A percentile compares a stretch with the other conserved stretches of the same genome.
phyloP scores from a whole-genome alignment of 1,140 invertebrate species.

The Atta texana region DNA sequence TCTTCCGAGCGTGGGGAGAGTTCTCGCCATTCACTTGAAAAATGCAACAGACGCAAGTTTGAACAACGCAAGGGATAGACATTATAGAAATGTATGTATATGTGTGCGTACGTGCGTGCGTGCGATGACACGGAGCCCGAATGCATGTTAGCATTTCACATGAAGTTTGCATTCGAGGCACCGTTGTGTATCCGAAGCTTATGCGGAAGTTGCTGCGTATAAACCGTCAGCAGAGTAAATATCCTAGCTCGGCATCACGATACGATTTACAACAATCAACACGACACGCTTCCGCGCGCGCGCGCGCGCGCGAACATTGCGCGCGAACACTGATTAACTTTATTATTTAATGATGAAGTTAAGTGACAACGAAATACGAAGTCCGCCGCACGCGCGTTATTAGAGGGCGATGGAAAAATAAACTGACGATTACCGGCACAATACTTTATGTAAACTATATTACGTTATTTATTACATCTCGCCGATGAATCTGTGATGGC shows the following conservation, averaged over 20 bases:
- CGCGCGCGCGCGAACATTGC: background rate
- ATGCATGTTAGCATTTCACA: constrained; percentile 39
- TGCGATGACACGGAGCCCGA: constrained; percentile 26
- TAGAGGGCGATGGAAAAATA: constrained; percentile 21
- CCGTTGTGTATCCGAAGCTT: constrained; percentile 59
- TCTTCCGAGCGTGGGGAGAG: background rate
- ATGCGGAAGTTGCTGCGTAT: constrained; percentile 54
- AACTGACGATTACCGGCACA: background rate
- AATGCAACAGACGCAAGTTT: constrained; percentile 44
- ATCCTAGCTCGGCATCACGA: constrained; percentile 50
- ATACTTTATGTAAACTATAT: constrained; percentile 24
- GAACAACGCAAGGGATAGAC: constrained; percentile 17
- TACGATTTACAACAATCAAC: constrained; percentile 60
- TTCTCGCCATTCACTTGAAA: constrained; percentile 28
- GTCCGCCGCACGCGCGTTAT: constrained; percentile 11
- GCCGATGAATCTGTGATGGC: constrained; percentile 6
- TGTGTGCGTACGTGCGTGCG: constrained; percentile 11
- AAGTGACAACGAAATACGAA: constrained; percentile 39
- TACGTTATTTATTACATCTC: constrained; percentile 9
- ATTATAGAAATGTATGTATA: background rate
- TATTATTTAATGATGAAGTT: constrained; percentile 49
- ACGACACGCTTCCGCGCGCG: constrained; percentile 17
- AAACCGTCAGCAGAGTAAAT: constrained; percentile 50
- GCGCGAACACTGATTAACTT: constrained; percentile 41
- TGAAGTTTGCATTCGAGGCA: constrained; percentile 60